Evolutionary conservation across 2,113 vertebrate genomes (phyloP).

Genomic region (Ellobius talpinus): DNA sequence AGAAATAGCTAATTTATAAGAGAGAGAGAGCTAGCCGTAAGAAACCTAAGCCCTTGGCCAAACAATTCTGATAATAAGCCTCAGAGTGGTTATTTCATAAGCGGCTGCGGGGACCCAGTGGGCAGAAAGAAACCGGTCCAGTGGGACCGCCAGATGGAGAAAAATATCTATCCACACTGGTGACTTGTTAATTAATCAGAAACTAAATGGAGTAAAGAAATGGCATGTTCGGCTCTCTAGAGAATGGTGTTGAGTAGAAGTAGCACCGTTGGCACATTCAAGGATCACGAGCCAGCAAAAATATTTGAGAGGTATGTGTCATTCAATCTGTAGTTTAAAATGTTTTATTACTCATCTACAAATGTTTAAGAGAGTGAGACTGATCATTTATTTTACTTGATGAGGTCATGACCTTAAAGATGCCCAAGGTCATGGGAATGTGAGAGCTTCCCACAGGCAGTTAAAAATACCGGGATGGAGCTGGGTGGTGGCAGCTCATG

Average conservation of each 20-base stretch:
- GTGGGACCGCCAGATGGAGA: no score
- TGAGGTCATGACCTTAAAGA: background rate
- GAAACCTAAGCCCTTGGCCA: no score
- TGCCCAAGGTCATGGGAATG: background rate
- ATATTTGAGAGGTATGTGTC: background rate
- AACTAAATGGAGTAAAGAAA: conserved; percentile 18
- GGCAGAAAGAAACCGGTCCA: no score
- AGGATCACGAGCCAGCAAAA: background rate
- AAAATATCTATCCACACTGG: background rate
- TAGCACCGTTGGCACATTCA: background rate
- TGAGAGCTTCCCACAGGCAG: background rate
- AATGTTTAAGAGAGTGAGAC: background rate
- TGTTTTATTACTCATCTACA: background rate
- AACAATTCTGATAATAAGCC: no score
- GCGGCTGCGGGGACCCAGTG: no score
- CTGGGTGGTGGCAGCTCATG: accelerated
- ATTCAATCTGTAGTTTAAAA: background rate
- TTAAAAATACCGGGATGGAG: background rate
- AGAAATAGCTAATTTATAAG: no score
- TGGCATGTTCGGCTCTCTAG: background rate
- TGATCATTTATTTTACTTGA: conserved; percentile 21
- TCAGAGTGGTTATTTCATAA: no score
- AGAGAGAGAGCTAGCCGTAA: no score
- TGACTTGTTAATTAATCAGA: conserved; percentile 40
- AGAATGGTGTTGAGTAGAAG: background rate